Conservation (phyloP, 2,113 vertebrate species). For the Sphyrna mokarran region DNA sequence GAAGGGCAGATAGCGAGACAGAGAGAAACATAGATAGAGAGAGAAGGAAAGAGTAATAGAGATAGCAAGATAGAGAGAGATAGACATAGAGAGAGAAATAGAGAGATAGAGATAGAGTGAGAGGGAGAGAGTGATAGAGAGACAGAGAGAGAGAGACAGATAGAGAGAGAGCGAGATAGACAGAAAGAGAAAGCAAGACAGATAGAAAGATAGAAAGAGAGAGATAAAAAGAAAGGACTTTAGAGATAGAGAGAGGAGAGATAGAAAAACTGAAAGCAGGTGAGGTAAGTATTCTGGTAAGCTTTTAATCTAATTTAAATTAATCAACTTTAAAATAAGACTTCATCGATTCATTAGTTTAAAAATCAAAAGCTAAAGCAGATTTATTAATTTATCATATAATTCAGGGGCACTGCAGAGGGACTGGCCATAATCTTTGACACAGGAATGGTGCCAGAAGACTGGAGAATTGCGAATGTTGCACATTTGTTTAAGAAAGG, state of each 20-base stretch:
- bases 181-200: neutral
- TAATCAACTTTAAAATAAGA: neutral
- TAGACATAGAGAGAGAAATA: neutral
- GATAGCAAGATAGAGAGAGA: neutral
- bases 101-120: neutral
- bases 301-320: neutral
- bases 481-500: neutral
- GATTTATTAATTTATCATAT: neutral
- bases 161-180: neutral
- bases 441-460: neutral
- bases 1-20: neutral
- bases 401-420: neutral
- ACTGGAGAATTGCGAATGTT: neutral
- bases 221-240: no score
- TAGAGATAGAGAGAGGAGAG: neutral
- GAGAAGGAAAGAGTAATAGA: neutral
- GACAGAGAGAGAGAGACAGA: neutral
- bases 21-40: neutral
- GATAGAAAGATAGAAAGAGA: neutral
- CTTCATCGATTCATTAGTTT: neutral
- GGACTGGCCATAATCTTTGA: neutral
- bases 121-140: neutral
- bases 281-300: neutral
- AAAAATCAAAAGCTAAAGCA: neutral
- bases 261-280: neutral